Conservation (phyloP, 1,140 invertebrate species). For the Carposina sasakii region DNA sequence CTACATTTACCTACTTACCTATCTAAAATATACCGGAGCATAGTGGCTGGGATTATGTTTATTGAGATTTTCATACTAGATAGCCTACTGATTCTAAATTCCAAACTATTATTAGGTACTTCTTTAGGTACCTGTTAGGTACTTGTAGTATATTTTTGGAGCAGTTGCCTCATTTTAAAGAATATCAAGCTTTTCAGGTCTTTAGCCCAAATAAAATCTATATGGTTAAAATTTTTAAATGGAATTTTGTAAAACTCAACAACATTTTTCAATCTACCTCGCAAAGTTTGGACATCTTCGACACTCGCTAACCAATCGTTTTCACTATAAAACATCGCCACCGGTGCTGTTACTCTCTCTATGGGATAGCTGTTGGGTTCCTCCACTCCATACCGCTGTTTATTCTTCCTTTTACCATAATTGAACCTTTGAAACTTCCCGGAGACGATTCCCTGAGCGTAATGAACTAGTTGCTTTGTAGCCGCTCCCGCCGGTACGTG, state of each 20-base stretch:
- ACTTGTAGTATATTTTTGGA: too few species aligned
- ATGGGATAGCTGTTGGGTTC: conserved; percentile 76
- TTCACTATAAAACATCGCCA: conserved; percentile 76
- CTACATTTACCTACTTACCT: too few species aligned
- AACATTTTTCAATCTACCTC: conserved; percentile 54
- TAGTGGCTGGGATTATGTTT: too few species aligned
- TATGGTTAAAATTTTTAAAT: conserved; percentile 63
- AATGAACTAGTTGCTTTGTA: conserved; percentile 82
- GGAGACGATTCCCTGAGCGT: conserved; percentile 73
- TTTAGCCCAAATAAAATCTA: conserved; percentile 72
- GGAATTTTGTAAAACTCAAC: conserved; percentile 55
- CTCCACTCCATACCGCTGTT: conserved; percentile 52
- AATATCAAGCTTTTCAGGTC: conserved; percentile 56
- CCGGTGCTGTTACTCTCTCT: conserved; percentile 73
- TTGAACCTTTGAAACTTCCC: conserved; percentile 62
- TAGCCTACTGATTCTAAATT: too few species aligned
- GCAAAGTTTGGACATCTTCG: conserved; percentile 58
- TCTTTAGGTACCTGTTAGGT: too few species aligned
- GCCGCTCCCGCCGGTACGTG: conserved; percentile 86
- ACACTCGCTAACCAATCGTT: conserved; percentile 75
- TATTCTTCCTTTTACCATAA: conserved; percentile 50
- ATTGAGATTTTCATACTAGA: too few species aligned
- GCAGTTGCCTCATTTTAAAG: conserved; percentile 30
- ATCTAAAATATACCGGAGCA: too few species aligned
- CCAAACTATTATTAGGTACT: too few species aligned